Percentiles rank a stretch among this genome's conserved stretches.
Evolutionary conservation across 1,140 invertebrate genomes (phyloP).

Genomic region (Antheraea pernyi): DNA sequence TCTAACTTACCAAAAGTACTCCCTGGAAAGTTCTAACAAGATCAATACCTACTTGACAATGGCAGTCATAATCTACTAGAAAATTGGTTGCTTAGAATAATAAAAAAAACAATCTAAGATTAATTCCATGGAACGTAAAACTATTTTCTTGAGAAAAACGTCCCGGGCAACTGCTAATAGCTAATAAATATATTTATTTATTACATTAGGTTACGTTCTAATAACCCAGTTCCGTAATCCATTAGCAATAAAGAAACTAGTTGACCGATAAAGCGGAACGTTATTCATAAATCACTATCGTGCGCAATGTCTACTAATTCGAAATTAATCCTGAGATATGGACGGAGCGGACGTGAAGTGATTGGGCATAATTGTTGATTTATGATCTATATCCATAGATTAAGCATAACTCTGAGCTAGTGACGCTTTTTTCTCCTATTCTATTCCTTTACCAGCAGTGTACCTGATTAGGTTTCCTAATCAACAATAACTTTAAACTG

Average conservation of each 20-base stretch:
- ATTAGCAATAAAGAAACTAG: conserved; percentile 3
- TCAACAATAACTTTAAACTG: too few species aligned
- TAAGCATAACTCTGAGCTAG: not conserved
- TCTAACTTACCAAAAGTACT: too few species aligned
- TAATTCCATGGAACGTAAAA: too few species aligned
- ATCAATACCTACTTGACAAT: too few species aligned
- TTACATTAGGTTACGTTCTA: not conserved
- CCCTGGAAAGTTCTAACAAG: too few species aligned
- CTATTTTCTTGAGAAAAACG: too few species aligned
- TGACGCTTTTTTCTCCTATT: not conserved
- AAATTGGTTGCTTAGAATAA: too few species aligned
- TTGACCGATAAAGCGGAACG: not conserved
- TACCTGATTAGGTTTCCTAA: too few species aligned
- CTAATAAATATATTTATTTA: not conserved
- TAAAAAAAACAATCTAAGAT: too few species aligned
- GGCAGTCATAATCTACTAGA: too few species aligned
- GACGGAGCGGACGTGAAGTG: not conserved
- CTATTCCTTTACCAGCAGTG: too few species aligned
- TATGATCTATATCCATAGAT: not conserved
- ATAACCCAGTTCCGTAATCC: not conserved
- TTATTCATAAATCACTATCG: not conserved
- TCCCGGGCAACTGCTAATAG: not conserved
- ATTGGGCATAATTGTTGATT: not conserved
- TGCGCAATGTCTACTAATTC: not conserved
- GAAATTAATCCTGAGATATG: conserved; percentile 1